phyloP scores from a whole-genome alignment of 2,888 invertebrate genomes.

The Beris chalybata region DNA sequence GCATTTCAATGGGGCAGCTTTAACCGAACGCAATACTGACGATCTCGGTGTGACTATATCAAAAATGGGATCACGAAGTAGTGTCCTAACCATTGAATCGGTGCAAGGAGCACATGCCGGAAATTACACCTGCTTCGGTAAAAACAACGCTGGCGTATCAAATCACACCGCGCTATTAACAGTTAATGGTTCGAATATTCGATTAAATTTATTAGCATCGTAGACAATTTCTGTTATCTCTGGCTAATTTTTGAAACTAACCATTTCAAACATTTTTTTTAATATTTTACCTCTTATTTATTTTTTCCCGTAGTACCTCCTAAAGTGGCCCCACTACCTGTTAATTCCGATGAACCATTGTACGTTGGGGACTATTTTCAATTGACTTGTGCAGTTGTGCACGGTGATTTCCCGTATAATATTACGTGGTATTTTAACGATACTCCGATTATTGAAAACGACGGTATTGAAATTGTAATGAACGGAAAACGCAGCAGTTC shows the following conservation, averaged over 20 bases:
- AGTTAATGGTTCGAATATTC: conserved; percentile 64
- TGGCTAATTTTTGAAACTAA: background rate
- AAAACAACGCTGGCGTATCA: conserved; percentile 66
- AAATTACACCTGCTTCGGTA: conserved; percentile 67
- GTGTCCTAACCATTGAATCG: conserved; percentile 63
- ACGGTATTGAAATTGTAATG: conserved; percentile 50
- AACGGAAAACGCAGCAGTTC: conserved; percentile 65
- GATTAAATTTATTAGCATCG: background rate
- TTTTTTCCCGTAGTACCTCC: conserved; percentile 59
- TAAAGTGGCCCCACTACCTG: conserved; percentile 65
- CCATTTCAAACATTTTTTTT: conserved; percentile 9
- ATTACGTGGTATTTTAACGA: conserved; percentile 75
- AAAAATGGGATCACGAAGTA: conserved; percentile 58
- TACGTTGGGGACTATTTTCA: conserved; percentile 66
- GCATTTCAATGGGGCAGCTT: conserved; percentile 64
- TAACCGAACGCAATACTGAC: conserved; percentile 59
- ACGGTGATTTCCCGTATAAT: conserved; percentile 78
- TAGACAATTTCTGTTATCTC: background rate
- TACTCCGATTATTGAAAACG: conserved; percentile 46
- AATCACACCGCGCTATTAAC: conserved; percentile 67
- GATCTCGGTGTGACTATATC: conserved; percentile 56
- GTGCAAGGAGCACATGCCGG: conserved; percentile 67
- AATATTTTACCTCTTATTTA: conserved; percentile 10
- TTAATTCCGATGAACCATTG: conserved; percentile 65
- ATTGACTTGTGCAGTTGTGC: conserved; percentile 67